Conservation (phyloP, 2,797 vertebrate species). For the Thripadectes ignobilis region DNA sequence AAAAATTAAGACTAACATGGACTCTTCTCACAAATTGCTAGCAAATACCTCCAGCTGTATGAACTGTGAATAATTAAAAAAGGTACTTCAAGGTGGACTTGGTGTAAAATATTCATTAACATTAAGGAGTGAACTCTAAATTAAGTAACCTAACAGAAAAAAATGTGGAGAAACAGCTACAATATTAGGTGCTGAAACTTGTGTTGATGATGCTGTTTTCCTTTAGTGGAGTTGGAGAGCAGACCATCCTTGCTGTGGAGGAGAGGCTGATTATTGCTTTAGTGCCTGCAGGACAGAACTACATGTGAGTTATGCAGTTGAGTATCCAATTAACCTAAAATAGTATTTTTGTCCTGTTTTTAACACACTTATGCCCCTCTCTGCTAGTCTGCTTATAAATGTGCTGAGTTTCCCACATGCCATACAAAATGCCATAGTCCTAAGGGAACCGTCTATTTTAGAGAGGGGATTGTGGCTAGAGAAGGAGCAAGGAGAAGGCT, state of each 20-base stretch:
- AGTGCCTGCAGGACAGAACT: background rate
- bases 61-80: background rate
- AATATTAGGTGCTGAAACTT: background rate
- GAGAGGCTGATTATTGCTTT: background rate
- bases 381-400: too few relatives aligned
- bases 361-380: background rate
- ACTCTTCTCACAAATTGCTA: background rate
- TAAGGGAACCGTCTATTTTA: background rate
- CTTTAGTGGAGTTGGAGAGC: background rate
- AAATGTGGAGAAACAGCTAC: background rate
- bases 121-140: background rate
- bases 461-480: background rate
- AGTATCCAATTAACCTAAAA: background rate
- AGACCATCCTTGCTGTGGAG: background rate
- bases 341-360: background rate
- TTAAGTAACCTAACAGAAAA: background rate
- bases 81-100: background rate
- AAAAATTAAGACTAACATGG: background rate
- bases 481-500: background rate
- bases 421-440: fast-evolving
- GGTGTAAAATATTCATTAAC: background rate
- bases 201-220: background rate
- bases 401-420: background rate
- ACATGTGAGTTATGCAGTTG: background rate
- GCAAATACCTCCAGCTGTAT: background rate